Conservation (phyloP, 2,797 vertebrate species). For the Acridotheres tristis region DNA sequence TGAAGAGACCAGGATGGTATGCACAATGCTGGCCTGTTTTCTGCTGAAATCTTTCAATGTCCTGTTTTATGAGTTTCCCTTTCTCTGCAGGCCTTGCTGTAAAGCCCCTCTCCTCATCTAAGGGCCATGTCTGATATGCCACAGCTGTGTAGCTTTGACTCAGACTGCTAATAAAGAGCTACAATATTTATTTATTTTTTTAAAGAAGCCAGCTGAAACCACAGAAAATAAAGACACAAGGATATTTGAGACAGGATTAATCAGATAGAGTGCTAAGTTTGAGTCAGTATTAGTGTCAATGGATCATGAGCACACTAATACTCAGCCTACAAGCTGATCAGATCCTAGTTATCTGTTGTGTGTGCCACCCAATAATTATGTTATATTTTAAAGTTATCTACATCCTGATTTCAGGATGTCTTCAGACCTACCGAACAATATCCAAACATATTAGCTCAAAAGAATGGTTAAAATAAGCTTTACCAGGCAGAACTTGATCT, state of each 20-base stretch:
- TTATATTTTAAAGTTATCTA: background rate
- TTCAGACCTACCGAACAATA: background rate
- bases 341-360: background rate
- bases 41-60: background rate
- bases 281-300: background rate
- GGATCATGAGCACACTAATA: background rate
- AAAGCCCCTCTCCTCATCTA: background rate
- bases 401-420: background rate
- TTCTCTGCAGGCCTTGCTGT: background rate
- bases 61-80: background rate
- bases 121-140: background rate
- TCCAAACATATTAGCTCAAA: background rate
- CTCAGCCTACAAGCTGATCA: background rate
- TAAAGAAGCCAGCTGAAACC: background rate
- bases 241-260: background rate
- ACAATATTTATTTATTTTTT: background rate
- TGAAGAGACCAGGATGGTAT: background rate
- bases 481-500: background rate
- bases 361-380: background rate
- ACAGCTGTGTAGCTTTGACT: background rate
- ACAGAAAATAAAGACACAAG: background rate
- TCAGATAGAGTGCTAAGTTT: background rate
- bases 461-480: background rate
- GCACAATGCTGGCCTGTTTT: background rate
- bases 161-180: background rate